phyloP scores from a whole-genome alignment of 2,113 vertebrate genomes.

The Zingel zingel region DNA sequence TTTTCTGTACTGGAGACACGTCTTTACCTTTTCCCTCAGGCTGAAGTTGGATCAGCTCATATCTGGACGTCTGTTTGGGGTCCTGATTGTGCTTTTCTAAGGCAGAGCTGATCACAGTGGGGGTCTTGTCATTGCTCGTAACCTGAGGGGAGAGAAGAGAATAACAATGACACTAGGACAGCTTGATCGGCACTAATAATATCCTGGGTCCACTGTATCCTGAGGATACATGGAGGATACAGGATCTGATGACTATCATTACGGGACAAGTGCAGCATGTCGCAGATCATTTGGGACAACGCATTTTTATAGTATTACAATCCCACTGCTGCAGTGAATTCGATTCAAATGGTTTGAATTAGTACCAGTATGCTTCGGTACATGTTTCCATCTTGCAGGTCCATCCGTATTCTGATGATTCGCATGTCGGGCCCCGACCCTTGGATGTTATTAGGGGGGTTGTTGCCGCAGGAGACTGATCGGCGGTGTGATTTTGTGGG shows the following conservation, averaged over 20 bases:
- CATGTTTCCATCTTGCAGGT: conserved; percentile 89
- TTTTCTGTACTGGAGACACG: background rate
- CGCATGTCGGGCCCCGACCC: conserved; percentile 84
- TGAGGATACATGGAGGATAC: conserved; percentile 1
- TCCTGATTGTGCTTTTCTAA: conserved; percentile 93
- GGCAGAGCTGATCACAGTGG: conserved; percentile 88
- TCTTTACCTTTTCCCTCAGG: conserved; percentile 90
- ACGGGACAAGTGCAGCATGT: conserved; percentile 45
- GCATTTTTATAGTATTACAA: background rate
- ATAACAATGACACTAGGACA: conserved; percentile 37
- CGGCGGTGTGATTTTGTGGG: conserved; percentile 89
- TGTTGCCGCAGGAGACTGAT: conserved; percentile 92
- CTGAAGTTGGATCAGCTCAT: conserved; percentile 91
- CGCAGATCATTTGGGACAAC: conserved; percentile 25
- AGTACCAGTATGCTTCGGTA: conserved; percentile 93
- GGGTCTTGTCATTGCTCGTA: conserved; percentile 93
- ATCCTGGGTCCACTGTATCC: conserved; percentile 31
- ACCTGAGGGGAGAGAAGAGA: conserved; percentile 81
- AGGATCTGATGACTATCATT: conserved; percentile 63
- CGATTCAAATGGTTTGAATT: background rate
- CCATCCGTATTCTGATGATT: conserved; percentile 92
- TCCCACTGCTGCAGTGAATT: background rate
- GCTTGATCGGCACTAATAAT: conserved; percentile 56
- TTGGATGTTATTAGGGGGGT: conserved; percentile 55
- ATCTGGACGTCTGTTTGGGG: conserved; percentile 79